Evolutionary conservation across 2,888 invertebrate species (phyloP), one percentile per base, ranked within the genome.

Genomic region (Drosophila austrosaltans): DNA sequence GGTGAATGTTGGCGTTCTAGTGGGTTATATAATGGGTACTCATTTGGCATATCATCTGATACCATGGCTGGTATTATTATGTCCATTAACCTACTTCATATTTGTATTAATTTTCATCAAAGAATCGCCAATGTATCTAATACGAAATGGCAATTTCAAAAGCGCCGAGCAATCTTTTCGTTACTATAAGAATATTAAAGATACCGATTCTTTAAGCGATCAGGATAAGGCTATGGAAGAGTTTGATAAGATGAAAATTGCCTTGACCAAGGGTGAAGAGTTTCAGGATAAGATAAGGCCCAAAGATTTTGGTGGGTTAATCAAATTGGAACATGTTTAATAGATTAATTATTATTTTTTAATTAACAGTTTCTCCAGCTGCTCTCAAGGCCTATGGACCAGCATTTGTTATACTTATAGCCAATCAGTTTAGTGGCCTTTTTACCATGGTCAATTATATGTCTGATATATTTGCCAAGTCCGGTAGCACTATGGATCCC

Each of bases 391-490:
- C 87, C 1, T 81, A 91, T 58, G 63, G 73, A 0, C 81, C 81
- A 0, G 90, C 90, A 0, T 4, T 71, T 0, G 80, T 89, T 0
- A 63, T 92, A 0, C 53, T 91, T 1, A 60, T 88, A 20, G 75
- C 89, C 1, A 91, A 90, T 69, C 90, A 90, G 61, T 89, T 89
- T n/a, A 89, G 90, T 28, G 91, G 92, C 0, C 67, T 81, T 4
- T 91, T 90, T 56, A 83, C 89, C 10, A 86, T 92, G 68, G 74
- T 91, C 8, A 92, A 89, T 64, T 92, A 92, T 62, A 90, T 91
- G 78, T 89, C 92, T 10, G 79, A 82, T 12, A 91, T 92, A 32
- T 92, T 92, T 36, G 75, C 81, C 1, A 60, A 76, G 16, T 82
- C 90, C 4, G 87, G 89, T 1, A 87, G 90, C 2, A 77, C 75